These are phyloP conservation scores for Pachyuromys duprasi DNA, from an alignment of 2,797 vertebrate species.

Conservation along the genomic window DNA sequence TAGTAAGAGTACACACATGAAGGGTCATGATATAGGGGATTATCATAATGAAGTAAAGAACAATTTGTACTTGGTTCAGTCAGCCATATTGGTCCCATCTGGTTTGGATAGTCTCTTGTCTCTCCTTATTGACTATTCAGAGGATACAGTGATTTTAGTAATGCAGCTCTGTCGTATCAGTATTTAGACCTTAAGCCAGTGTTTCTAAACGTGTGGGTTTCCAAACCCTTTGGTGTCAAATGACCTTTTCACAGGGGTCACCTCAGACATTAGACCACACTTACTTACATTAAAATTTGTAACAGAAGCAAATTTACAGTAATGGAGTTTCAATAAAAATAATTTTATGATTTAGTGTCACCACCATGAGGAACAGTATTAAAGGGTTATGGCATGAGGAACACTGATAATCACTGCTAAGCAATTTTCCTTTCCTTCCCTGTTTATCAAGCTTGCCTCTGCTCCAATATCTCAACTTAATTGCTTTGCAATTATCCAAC, in stretches of 20 bases:
- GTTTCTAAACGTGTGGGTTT: not conserved
- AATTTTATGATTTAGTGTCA: not conserved
- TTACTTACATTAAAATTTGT: not conserved
- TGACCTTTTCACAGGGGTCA: not conserved
- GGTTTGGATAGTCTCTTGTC: not conserved
- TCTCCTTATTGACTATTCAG: not conserved
- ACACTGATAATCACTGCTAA: not conserved
- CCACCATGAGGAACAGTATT: not conserved
- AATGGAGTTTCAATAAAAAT: not conserved
- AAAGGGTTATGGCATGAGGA: not conserved
- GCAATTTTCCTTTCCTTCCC: not conserved
- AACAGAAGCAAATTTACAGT: not conserved
- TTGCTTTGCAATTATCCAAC: conserved; percentile 39
- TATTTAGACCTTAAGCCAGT: not conserved
- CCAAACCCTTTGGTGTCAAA: not conserved
- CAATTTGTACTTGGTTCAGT: not conserved
- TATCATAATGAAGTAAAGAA: not conserved
- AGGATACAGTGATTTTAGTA: not conserved
- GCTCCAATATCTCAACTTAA: not conserved
- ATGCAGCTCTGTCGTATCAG: not conserved
- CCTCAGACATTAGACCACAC: not conserved
- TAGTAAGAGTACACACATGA: not conserved
- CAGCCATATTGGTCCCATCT: not conserved
- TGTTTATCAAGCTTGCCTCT: not conserved
- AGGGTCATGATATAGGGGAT: not conserved